Conservation (phyloP, 35 echinoderm and acorn worm genomes). For the Anneissia japonica region DNA sequence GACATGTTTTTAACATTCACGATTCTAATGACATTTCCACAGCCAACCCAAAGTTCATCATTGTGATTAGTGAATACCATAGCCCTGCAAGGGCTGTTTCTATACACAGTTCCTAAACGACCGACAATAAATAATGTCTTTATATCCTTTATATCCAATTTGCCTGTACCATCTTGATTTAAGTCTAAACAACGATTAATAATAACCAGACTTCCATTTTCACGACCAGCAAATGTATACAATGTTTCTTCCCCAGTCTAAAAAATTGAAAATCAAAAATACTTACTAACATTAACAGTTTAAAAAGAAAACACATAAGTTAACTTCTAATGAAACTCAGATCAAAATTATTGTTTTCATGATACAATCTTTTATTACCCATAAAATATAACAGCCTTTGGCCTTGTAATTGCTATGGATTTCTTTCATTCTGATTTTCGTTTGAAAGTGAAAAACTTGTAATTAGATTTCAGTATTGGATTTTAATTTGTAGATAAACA, state of each 20-base stretch:
- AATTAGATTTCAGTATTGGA: too few relatives aligned
- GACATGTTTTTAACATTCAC: background rate
- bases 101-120: background rate
- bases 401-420: too few relatives aligned
- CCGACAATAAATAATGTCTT: background rate
- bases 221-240: background rate
- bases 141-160: background rate
- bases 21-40: background rate
- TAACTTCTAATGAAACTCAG: too few relatives aligned
- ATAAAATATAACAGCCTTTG: too few relatives aligned
- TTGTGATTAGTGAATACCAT: background rate
- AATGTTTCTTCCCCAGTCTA: background rate
- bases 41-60: background rate
- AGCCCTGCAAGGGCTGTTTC: background rate
- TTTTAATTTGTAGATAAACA: too few relatives aligned
- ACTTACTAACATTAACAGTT: too few relatives aligned
- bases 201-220: background rate
- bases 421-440: too few relatives aligned
- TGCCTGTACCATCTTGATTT: background rate
- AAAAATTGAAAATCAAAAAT: background rate
- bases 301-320: too few relatives aligned
- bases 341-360: too few relatives aligned
- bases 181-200: background rate
- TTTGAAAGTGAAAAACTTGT: too few relatives aligned
- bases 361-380: too few relatives aligned